Evolutionary conservation across 2,888 invertebrate species (phyloP), one percentile per base, ranked within the genome.

Genomic region (Volucella zonaria): DNA sequence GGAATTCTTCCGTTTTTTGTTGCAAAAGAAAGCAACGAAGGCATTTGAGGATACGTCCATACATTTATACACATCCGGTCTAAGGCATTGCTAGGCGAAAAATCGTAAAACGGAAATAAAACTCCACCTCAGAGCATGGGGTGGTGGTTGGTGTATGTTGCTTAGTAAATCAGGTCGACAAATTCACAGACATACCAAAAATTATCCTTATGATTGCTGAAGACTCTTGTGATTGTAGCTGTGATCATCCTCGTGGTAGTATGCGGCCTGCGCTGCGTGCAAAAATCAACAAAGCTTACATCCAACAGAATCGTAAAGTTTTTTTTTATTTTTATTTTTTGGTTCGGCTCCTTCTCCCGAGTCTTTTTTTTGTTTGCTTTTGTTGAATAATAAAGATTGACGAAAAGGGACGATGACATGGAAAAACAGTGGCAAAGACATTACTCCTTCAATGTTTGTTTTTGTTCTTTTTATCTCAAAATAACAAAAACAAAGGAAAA

Each of bases 371-470:
- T 40, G 45, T 75, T 61, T 58, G 66, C 47, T 67, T 31, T 42
- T 23, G 56, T 62, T 77, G 74, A 74, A 79, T 79, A 79, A 80
- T 83, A 83, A 83, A 80, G 61, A 62, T 80, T 75, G 80, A 75
- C 74, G 70, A 67, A 76, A 75, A 83, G 66, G 75, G 70, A 80
- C 75, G 61, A 75, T 62, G 52, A 83, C 83, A 83, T 80, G 83
- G 59, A 80, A 83, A 83, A 75, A 80, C 83, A 75, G 83, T 83
- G 83, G 83, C 80, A 75, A 66, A 59, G 74, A 51, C 82, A 83
- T 79, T 82, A 82, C 74, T 79, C 59, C 40, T 82, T 82, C 68
- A 52, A 66, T 75, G 74, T 42, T 62, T 71, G 2, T 73, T 68
- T 52, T 31, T 62, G 38, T 51, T 54, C 51, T 14, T 64, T 42